Conservation (phyloP, 2,797 vertebrate genomes). For the Sparus aurata region DNA sequence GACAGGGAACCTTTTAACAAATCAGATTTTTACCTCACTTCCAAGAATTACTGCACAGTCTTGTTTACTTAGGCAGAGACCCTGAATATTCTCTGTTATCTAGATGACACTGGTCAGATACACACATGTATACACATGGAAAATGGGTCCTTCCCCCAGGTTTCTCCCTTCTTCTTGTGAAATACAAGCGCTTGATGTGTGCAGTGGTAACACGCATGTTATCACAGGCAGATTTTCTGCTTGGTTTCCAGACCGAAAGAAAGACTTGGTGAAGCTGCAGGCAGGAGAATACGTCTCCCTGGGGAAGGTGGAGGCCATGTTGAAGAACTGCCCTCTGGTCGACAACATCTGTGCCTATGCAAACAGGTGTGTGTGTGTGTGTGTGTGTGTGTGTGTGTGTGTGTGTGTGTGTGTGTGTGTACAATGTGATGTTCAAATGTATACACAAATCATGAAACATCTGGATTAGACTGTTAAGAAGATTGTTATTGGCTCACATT, state of each 20-base stretch:
- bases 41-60: slow-evolving; percentile 30
- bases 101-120: slow-evolving; percentile 27
- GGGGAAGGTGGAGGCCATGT: slow-evolving; percentile 94
- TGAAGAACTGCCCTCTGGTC: slow-evolving; percentile 94
- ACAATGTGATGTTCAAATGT: neutral
- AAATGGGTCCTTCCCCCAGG: neutral
- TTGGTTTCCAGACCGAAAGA: slow-evolving; percentile 91
- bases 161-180: slow-evolving; percentile 17
- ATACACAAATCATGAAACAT: neutral
- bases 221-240: slow-evolving; percentile 9
- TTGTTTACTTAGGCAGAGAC: slow-evolving; percentile 44
- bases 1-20: slow-evolving; percentile 48
- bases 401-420: too few relatives aligned
- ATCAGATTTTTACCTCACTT: slow-evolving; percentile 40
- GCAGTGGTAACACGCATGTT: neutral
- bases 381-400: neutral
- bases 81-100: slow-evolving; percentile 16
- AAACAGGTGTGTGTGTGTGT: slow-evolving; percentile 87
- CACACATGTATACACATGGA: slow-evolving; percentile 11
- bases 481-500: neutral
- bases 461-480: neutral
- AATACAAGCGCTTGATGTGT: neutral
- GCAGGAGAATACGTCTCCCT: slow-evolving; percentile 97
- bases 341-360: slow-evolving; percentile 98
- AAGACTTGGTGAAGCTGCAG: slow-evolving; percentile 97